These are phyloP conservation scores for Cacatua alba DNA, from an alignment of 2,113 vertebrate genomes.

Conservation along the genomic window DNA sequence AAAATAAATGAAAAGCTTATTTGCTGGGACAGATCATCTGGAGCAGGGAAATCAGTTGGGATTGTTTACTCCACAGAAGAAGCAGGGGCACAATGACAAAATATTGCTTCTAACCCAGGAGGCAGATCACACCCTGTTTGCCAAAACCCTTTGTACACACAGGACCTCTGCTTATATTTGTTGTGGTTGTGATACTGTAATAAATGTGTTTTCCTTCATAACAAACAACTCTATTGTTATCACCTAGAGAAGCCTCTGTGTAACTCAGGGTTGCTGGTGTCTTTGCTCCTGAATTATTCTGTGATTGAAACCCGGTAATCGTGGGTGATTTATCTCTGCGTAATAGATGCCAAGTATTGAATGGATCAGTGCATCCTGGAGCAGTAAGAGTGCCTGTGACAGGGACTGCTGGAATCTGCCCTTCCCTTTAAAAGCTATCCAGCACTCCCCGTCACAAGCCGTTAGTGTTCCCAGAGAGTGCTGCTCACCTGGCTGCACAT, in stretches of 20 bases:
- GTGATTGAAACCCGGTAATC: not conserved
- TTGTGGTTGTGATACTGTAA: not conserved
- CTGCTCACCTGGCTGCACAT: not conserved
- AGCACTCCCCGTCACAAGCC: not conserved
- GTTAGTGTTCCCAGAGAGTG: not conserved
- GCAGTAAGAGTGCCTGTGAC: not conserved
- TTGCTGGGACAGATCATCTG: not conserved
- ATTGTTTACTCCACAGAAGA: not conserved
- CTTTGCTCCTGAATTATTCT: not conserved
- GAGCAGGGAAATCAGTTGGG: not conserved
- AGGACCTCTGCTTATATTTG: not conserved
- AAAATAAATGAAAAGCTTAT: slow-evolving; percentile 10
- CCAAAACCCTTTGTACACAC: not conserved
- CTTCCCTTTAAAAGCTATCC: not conserved
- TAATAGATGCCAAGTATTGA: not conserved
- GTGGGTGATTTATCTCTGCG: not conserved
- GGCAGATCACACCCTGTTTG: not conserved
- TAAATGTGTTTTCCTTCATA: not conserved
- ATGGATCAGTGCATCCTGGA: not conserved
- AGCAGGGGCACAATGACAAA: not conserved
- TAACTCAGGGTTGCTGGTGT: not conserved
- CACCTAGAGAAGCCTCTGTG: not conserved
- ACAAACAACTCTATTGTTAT: not conserved
- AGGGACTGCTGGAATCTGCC: not conserved
- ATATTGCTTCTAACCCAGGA: not conserved